These are phyloP conservation scores for Brachionus calyciflorus DNA, from an alignment of 1,140 invertebrate species.

Conservation along the genomic window DNA sequence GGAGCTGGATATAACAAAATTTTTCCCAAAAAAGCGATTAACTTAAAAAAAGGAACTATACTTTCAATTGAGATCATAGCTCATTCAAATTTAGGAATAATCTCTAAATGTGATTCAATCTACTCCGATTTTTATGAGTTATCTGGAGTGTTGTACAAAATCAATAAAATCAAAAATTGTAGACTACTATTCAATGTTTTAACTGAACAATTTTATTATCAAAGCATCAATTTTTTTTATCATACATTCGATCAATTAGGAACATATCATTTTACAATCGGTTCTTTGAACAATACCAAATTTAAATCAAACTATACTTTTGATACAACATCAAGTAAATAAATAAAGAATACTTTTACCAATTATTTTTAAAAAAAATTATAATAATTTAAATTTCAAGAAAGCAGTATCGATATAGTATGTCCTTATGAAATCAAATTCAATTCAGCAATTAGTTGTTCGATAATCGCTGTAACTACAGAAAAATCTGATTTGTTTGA, in stretches of 20 bases:
- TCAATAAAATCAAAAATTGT: background rate
- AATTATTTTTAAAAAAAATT: background rate
- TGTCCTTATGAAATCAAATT: background rate
- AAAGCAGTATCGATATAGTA: background rate
- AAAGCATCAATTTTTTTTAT: too few species aligned
- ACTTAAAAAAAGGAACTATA: background rate
- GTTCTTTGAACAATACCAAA: background rate
- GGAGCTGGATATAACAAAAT: background rate
- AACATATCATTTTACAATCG: too few species aligned
- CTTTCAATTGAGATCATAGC: background rate
- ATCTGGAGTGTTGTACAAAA: background rate
- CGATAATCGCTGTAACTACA: background rate
- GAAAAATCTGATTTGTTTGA: background rate
- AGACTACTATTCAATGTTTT: background rate
- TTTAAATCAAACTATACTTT: background rate
- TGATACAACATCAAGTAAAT: constrained; percentile 5
- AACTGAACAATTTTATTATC: too few species aligned
- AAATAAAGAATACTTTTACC: too few species aligned
- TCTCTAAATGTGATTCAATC: too few species aligned
- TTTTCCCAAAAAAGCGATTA: background rate
- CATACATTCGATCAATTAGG: too few species aligned
- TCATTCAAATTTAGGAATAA: background rate
- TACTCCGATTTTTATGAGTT: background rate
- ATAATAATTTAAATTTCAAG: background rate
- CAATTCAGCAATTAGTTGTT: background rate